These are phyloP conservation scores for Acronicta alni DNA, from an alignment of 2,888 invertebrate species.

Conservation along the genomic window DNA sequence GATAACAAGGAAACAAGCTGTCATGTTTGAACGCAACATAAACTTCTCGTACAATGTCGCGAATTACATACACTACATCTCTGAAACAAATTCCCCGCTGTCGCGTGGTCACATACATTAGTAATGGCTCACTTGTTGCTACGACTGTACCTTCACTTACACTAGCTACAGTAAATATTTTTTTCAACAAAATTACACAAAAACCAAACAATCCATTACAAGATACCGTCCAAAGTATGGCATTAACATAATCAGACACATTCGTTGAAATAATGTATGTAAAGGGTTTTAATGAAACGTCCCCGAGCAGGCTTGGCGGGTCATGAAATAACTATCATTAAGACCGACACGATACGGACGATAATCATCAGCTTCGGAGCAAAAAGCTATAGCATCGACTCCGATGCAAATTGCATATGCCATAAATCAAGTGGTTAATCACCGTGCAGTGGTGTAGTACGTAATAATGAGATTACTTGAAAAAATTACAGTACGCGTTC, in stretches of 20 bases:
- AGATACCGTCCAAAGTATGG: constrained; percentile 73
- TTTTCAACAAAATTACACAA: constrained; percentile 58
- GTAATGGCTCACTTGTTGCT: constrained; percentile 36
- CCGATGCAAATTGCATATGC: constrained; percentile 87
- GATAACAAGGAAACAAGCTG: constrained; percentile 19
- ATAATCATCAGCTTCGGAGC: constrained; percentile 85
- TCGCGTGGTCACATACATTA: constrained; percentile 5
- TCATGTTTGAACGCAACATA: constrained; percentile 26
- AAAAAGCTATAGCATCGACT: constrained; percentile 85
- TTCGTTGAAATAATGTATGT: constrained; percentile 86
- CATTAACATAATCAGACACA: constrained; percentile 87
- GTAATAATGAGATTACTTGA: constrained; percentile 87
- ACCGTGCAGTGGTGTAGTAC: constrained; percentile 78
- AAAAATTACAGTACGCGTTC: constrained; percentile 79
- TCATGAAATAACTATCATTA: constrained; percentile 89
- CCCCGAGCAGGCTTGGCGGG: constrained; percentile 83
- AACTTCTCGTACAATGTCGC: constrained; percentile 9
- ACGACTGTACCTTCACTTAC: not conserved
- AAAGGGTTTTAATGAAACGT: constrained; percentile 87
- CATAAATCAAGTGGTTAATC: constrained; percentile 88
- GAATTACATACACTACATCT: constrained; percentile 13
- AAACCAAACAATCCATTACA: constrained; percentile 82
- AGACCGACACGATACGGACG: constrained; percentile 87
- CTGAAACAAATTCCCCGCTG: constrained; percentile 14
- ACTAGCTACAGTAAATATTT: constrained; percentile 26